Percentiles rank a stretch among this genome's conserved stretches.
Evolutionary conservation across 2,888 invertebrate genomes (phyloP).

Genomic region (Gasteruption jaculator): DNA sequence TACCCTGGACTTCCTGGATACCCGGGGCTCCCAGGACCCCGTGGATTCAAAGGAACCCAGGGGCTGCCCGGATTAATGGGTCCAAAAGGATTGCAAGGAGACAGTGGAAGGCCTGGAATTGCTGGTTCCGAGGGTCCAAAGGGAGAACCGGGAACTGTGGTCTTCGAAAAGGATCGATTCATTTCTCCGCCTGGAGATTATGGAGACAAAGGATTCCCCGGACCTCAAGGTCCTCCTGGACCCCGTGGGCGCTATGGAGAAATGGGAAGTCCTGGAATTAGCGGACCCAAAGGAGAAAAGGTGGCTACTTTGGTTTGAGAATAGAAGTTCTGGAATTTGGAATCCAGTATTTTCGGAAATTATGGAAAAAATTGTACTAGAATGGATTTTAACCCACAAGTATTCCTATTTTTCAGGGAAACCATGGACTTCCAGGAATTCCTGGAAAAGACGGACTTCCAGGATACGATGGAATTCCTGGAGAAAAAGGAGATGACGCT

Average conservation of each 20-base stretch:
- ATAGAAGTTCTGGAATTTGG: background rate
- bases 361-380: background rate
- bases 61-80: conserved; percentile 61
- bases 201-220: conserved; percentile 58
- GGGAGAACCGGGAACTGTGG: conserved; percentile 48
- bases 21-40: conserved; percentile 59
- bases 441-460: conserved; percentile 54
- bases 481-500: conserved; percentile 59
- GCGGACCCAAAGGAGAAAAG: conserved; percentile 59
- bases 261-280: conserved; percentile 49
- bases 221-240: conserved; percentile 56
- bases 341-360: no score
- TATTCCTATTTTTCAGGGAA: conserved; percentile 37
- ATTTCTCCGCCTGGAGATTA: conserved; percentile 45
- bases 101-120: conserved; percentile 56
- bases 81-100: conserved; percentile 49
- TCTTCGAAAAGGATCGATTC: conserved; percentile 31
- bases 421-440: conserved; percentile 45
- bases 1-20: conserved; percentile 56
- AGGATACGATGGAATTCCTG: conserved; percentile 51
- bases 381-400: conserved; percentile 1
- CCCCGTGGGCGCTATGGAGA: conserved; percentile 48
- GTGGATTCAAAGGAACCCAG: conserved; percentile 64
- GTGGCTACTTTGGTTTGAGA: conserved; percentile 22
- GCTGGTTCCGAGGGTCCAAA: conserved; percentile 57